phyloP scores from a whole-genome alignment of 2,888 invertebrate species.

The Campoletis raptor region DNA sequence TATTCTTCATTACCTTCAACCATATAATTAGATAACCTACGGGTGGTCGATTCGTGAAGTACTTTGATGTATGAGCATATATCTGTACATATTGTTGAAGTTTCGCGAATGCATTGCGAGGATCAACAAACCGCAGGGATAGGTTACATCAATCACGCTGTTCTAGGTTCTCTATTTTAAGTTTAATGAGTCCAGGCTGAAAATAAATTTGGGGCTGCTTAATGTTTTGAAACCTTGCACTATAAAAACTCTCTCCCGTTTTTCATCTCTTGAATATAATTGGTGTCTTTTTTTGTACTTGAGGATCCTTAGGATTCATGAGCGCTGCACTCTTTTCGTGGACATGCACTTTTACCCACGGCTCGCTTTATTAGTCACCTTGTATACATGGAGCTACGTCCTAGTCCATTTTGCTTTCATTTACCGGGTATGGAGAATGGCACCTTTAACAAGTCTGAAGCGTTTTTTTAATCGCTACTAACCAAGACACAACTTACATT shows the following conservation, averaged over 20 bases:
- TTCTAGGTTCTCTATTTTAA: conserved; percentile 39
- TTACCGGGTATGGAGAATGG: neutral
- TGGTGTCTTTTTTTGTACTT: neutral
- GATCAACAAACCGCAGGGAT: conserved; percentile 39
- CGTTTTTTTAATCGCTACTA: neutral
- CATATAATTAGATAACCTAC: conserved; percentile 77
- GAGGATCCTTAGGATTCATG: neutral
- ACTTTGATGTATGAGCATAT: conserved; percentile 14
- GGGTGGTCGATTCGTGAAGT: conserved; percentile 61
- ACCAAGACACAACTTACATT: neutral
- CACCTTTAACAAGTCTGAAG: neutral
- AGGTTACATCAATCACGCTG: conserved; percentile 41
- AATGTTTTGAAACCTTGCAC: neutral
- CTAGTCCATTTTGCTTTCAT: too few relatives aligned
- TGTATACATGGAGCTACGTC: neutral
- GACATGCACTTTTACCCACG: too few relatives aligned
- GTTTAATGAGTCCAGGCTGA: conserved; percentile 44
- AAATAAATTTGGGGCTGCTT: conserved; percentile 1
- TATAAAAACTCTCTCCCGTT: neutral
- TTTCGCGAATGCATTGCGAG: conserved; percentile 41
- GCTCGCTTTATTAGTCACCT: neutral
- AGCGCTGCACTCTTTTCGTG: neutral
- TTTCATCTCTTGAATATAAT: neutral
- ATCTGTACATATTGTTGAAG: conserved; percentile 34
- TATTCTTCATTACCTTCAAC: conserved; percentile 76